Base-by-base conservation (phyloP, 2,113 vertebrate species). In the Embiotoca jacksoni region DNA sequence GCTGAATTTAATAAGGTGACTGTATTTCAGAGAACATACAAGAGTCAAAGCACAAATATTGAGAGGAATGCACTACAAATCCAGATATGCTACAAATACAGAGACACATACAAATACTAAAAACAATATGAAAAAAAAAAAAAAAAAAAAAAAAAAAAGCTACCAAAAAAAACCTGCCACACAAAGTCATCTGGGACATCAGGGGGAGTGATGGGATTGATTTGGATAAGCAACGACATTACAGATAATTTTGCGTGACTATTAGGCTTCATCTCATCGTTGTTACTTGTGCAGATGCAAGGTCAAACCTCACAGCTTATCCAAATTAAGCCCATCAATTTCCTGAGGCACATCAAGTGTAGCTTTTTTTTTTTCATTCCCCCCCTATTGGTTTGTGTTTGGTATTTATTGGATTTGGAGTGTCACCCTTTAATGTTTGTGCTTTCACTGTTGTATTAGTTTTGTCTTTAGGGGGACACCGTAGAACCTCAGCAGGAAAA, bases 221-320 rank as follows among this genome's bases (percentile, higher is more conserved):
- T 50, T 50, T 50, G 49, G 15, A 7, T n/a, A 50, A 39, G 16
- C 15, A 57, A 9, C 36, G 23, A 32, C 36, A 16, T 61, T 41
- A 64, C 62, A 50, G 46, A 75, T 65, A 64, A 14, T 10, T 75
- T 15, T 65, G 32, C 46, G n/a, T 46, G 39, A 14, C 72, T 35
- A 16, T 60, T 30, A 35, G 13, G 61, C 41, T 47, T 16, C 8
- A 10, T 37, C 61, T 65, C 52, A 65, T 57, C 35, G 49, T 31
- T 36, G 14, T 31, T 56, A 57, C 39, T 55, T n/a, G 41, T 47
- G 32, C n/a, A n/a, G 10, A 52, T 67, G 50, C 16, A 6, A 7
- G 49, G 3, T 32, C 30, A 50, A 50, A 50, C 49, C 49, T 5
- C 15, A 15, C 15, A 5, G 53, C 9, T 61, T 54, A 36, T 68